Base-by-base conservation (phyloP, 2,113 vertebrate genomes). In the Corvus hawaiiensis region DNA sequence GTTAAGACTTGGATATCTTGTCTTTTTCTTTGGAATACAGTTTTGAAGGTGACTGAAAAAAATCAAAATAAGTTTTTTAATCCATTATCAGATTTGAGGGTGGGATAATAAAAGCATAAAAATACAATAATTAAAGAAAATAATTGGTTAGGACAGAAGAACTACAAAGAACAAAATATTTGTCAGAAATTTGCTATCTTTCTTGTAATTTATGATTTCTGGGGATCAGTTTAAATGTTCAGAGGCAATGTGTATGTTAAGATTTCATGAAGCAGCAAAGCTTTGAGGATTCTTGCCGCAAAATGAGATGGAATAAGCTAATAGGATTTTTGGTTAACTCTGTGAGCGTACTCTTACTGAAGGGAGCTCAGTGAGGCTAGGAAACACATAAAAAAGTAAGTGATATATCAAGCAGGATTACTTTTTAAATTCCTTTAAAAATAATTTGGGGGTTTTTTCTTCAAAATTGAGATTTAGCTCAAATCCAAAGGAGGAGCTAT, bases 291-390 rank as follows among this genome's bases (percentile, higher is more conserved):
- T 56, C 20, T 73, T 71, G 52, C 49, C 77, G 37, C 51, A 76
- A 74, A 37, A 54, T 56, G 35, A 66, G 20, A 12, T 46, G n/a
- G 4, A 87, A 66, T 55, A 90, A 75, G 27, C 26, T 59, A 13
- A 20, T 17, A 62, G 35, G 43, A 63, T 78, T 87, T 77, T 48
- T 28, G 0, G 39, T 75, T 46, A 54, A 52, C 5, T 56, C 41
- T 0, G 0, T 49, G 19, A 69, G 22, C 0, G 0, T 13, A 6
- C 8, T 86, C 3, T 67, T 49, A 56, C 33, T 41, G 35, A 63
- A 41, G 12, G 35, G 33, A 90, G 39, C 33, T 68, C 16, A 63
- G 1, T 44, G 24, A 72, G 26, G 33, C n/a, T 66, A 41, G 54
- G 19, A 73, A n/a, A 66, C 32, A 49, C 49, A 10, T 41, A 10